These are phyloP conservation scores for Papilio machaon DNA, from an alignment of 1,140 invertebrate species.

Conservation along the genomic window DNA sequence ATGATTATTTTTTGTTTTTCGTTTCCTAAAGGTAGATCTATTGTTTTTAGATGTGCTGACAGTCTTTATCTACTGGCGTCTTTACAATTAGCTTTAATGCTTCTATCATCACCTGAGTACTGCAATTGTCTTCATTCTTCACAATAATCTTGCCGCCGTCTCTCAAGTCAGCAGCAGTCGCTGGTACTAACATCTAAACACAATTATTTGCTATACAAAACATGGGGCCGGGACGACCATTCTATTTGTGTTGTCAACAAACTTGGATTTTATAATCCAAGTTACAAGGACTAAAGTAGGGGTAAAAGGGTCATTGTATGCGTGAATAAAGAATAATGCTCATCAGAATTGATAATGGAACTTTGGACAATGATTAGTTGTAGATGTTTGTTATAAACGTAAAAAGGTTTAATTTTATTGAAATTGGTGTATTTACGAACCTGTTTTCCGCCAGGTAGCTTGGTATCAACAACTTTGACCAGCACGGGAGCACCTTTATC, in stretches of 20 bases:
- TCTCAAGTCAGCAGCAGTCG: conserved; percentile 72
- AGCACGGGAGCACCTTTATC: conserved; percentile 65
- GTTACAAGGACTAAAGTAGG: no score
- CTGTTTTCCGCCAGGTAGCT: conserved; percentile 72
- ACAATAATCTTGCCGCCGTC: conserved; percentile 72
- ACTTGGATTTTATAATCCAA: no score
- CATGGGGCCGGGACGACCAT: neutral
- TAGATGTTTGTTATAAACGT: no score
- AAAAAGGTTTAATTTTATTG: neutral
- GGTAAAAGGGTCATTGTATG: no score
- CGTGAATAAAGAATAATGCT: no score
- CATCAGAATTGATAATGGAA: no score
- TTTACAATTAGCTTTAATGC: neutral
- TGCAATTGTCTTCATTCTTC: conserved; percentile 53
- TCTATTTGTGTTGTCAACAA: neutral
- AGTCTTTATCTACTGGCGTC: no score
- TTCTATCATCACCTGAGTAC: conserved; percentile 44
- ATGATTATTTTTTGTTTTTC: no score
- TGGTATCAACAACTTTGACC: conserved; percentile 74
- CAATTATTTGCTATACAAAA: neutral
- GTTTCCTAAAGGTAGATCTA: no score
- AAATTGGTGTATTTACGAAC: conserved; percentile 44
- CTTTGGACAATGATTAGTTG: no score
- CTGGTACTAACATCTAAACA: conserved; percentile 70
- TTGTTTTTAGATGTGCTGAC: no score